Evolutionary conservation across 2,888 invertebrate species (phyloP), one percentile per base, ranked within the genome.

Genomic region (Synergus japonicus): DNA sequence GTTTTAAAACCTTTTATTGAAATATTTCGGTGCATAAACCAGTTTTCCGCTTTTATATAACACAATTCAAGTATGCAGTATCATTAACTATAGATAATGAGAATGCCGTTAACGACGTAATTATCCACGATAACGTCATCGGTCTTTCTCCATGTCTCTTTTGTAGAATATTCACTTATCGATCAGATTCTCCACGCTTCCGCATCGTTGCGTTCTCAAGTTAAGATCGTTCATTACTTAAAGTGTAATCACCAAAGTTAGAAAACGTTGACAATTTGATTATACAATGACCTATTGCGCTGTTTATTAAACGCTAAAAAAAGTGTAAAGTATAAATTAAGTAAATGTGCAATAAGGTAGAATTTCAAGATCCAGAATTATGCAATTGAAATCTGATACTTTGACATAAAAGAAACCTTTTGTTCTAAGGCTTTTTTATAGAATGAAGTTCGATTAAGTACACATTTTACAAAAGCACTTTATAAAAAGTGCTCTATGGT

Each of bases 21-120:
- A 29, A 29, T n/a, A n/a, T 54, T 54, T n/a, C 54, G n/a, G 54
- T 54, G 8, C 54, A 54, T 54, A 54, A 54, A n/a, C n/a, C 9
- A n/a, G n/a, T 54, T 54, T 54, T 54, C 0, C 7, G 54, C 54
- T n/a, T 13, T 54, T 54, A 54, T n/a, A 54, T 2, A 81, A 69
- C 37, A 79, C 77, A 78, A 79, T 77, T 79, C 81, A 83, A 83
- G 79, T 82, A 82, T 82, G 77, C 81, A 79, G 76, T 78, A 78
- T 78, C 83, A 80, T 81, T 83, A 81, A 81, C 82, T 79, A n/a
- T 76, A 66, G 65, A 83, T 82, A 82, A 83, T 80, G 77, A 78
- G 76, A 80, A 80, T 79, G 78, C 73, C 80, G 69, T 81, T 80
- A 81, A 81, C 80, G 76, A 80, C 79, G 78, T 79, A 81, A 83